Percentiles rank a stretch among this genome's conserved stretches.
Evolutionary conservation across 2,797 vertebrate species (phyloP).

Genomic region (Fistularia tabacaria): DNA sequence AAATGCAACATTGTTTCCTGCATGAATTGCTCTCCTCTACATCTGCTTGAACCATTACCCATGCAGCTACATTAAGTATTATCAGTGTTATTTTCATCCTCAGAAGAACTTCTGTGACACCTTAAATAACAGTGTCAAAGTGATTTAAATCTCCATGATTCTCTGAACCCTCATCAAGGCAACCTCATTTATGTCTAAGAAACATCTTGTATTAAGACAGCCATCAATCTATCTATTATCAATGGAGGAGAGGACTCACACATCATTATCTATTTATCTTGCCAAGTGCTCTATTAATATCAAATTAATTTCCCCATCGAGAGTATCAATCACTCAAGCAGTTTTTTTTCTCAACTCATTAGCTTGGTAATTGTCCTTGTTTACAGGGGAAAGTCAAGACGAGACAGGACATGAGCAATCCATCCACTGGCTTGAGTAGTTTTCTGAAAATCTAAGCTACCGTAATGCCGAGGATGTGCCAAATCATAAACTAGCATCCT

Average conservation of each 20-base stretch:
- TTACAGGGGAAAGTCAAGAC: slow-evolving; percentile 72
- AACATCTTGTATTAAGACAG: slow-evolving; percentile 61
- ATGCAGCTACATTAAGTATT: too few relatives aligned
- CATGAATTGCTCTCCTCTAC: too few relatives aligned
- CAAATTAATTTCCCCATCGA: slow-evolving; percentile 74
- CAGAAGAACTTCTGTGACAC: neutral
- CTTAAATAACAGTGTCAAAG: slow-evolving; percentile 22
- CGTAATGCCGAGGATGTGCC: too few relatives aligned
- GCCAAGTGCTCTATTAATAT: slow-evolving; percentile 79
- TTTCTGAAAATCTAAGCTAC: too few relatives aligned
- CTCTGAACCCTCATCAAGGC: slow-evolving; percentile 50
- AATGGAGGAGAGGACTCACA: slow-evolving; percentile 70
- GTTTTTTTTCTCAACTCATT: slow-evolving; percentile 71
- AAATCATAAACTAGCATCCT: too few relatives aligned
- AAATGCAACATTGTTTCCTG: too few relatives aligned
- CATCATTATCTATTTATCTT: slow-evolving; percentile 78
- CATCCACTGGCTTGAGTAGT: neutral
- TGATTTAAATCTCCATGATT: neutral
- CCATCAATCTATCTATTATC: slow-evolving; percentile 75
- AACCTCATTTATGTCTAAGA: slow-evolving; percentile 46
- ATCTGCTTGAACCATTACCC: too few relatives aligned
- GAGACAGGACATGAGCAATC: slow-evolving; percentile 31
- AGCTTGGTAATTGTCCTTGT: slow-evolving; percentile 80
- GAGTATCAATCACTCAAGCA: slow-evolving; percentile 77
- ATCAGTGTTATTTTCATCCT: neutral